These are phyloP conservation scores for Struthio camelus DNA, from an alignment of 2,113 vertebrate species.

Conservation along the genomic window DNA sequence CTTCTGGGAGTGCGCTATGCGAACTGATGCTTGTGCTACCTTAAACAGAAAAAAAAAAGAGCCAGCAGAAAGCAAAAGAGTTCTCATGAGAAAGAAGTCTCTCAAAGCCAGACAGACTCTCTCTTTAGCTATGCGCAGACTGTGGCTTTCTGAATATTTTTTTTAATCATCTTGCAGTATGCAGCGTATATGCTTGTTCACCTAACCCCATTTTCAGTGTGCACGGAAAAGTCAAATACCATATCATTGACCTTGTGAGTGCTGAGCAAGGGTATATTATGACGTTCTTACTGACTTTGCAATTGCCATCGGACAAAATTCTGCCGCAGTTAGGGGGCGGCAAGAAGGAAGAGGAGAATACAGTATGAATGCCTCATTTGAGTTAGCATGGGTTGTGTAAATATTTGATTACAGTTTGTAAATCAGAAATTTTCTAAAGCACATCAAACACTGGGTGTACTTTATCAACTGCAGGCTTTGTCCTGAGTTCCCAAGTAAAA, in stretches of 20 bases:
- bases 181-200: not conserved
- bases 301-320: not conserved
- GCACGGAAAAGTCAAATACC: not conserved
- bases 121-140: not conserved
- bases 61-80: not conserved
- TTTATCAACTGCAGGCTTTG: not conserved
- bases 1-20: not conserved
- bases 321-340: not conserved
- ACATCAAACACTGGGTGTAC: not conserved
- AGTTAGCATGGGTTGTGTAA: not conserved
- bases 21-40: not conserved
- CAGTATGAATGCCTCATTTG: not conserved
- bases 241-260: not conserved
- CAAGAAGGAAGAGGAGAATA: not conserved
- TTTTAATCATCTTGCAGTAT: not conserved
- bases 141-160: not conserved
- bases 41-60: not conserved
- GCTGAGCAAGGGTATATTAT: not conserved
- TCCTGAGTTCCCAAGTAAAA: not conserved
- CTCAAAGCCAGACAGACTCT: not conserved
- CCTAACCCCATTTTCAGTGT: not conserved
- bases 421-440: not conserved
- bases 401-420: not conserved
- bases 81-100: not conserved
- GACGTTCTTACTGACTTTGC: not conserved